Evolutionary conservation across 2,113 vertebrate species (phyloP).

Genomic region (Scartelaos histophorus): DNA sequence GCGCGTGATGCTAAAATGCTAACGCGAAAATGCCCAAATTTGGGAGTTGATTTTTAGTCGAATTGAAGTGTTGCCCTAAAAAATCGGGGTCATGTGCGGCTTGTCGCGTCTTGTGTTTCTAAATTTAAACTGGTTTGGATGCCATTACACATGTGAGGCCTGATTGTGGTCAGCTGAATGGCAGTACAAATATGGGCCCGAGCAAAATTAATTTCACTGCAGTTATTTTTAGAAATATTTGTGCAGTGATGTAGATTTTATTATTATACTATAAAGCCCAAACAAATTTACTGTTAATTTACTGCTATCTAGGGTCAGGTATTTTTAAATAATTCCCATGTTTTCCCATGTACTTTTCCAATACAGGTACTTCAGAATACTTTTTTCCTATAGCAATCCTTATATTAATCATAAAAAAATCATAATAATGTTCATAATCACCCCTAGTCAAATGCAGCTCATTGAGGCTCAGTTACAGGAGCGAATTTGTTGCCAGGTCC

Average conservation of each 20-base stretch:
- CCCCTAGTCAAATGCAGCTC: too few species aligned
- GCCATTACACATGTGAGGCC: background rate
- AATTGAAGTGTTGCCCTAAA: constrained; percentile 2
- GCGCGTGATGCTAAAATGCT: constrained; percentile 22
- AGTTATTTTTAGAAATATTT: background rate
- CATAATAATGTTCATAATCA: too few species aligned
- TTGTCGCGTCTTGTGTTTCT: background rate
- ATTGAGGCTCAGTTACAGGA: too few species aligned
- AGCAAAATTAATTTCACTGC: background rate
- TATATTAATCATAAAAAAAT: too few species aligned
- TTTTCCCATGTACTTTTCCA: too few species aligned
- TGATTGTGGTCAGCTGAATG: background rate
- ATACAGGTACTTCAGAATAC: too few species aligned
- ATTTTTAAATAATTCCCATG: too few species aligned
- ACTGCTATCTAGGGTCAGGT: too few species aligned
- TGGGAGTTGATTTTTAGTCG: background rate
- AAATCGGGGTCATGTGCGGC: background rate
- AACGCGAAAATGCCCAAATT: background rate
- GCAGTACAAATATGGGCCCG: background rate
- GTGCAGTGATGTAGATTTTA: background rate
- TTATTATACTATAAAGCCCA: too few species aligned
- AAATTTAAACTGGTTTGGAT: background rate
- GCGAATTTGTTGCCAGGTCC: too few species aligned
- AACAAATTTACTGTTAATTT: too few species aligned
- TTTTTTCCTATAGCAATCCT: too few species aligned